These are phyloP conservation scores for Hoplostethus atlanticus DNA, from an alignment of 2,797 vertebrate species.

Conservation along the genomic window DNA sequence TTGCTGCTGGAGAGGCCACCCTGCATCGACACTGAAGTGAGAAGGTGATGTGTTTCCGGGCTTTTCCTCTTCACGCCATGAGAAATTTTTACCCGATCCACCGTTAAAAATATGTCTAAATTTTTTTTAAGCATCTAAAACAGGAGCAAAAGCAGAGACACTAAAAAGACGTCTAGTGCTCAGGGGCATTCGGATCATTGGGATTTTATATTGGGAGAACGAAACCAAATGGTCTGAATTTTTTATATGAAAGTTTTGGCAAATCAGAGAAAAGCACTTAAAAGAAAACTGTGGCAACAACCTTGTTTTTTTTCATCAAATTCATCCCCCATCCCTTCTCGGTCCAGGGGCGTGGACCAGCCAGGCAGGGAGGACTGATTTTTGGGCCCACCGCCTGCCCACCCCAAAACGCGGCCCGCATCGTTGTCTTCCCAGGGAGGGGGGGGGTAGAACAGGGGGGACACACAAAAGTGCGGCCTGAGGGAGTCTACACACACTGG, in stretches of 20 bases:
- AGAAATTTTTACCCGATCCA: too few species aligned
- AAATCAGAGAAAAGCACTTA: too few species aligned
- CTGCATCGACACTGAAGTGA: slow-evolving; percentile 97
- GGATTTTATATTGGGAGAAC: too few species aligned
- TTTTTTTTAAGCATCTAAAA: too few species aligned
- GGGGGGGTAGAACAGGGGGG: slow-evolving; percentile 87
- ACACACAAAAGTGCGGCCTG: slow-evolving; percentile 92
- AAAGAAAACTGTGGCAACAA: too few species aligned
- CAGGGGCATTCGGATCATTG: too few species aligned
- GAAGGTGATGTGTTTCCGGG: slow-evolving; percentile 84
- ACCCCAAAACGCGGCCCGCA: slow-evolving; percentile 92
- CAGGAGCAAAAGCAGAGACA: too few species aligned
- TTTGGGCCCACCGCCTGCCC: slow-evolving; percentile 93
- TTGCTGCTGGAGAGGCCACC: slow-evolving; percentile 96
- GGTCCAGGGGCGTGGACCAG: slow-evolving; percentile 95
- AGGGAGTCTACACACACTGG: slow-evolving; percentile 90
- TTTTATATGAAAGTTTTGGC: too few species aligned
- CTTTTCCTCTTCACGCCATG: not conserved
- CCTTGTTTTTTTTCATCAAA: not conserved
- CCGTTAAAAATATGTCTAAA: too few species aligned
- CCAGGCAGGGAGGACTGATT: slow-evolving; percentile 94
- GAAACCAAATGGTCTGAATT: too few species aligned
- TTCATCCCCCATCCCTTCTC: not conserved
- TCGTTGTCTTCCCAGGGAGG: slow-evolving; percentile 90
- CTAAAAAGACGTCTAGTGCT: too few species aligned